Base-by-base conservation (phyloP, 2,113 vertebrate genomes). In the Anseranas semipalmata region DNA sequence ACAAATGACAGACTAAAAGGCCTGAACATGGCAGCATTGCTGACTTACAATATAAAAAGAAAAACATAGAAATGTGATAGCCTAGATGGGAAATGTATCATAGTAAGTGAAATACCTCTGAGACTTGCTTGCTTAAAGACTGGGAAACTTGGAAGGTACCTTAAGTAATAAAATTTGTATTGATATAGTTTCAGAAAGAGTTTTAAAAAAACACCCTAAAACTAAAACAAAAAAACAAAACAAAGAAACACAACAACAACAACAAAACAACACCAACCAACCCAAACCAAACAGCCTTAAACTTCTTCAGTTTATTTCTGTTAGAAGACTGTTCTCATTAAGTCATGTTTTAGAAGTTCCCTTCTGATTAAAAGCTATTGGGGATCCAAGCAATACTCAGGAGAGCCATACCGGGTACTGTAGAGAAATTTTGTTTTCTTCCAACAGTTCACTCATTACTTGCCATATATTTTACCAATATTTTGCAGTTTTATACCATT, bases 381-480 rank as follows among this genome's bases (percentile, higher is more conserved):
- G 21, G 77, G 43, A 75, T 45, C 13, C 39, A 86, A 93, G 50
- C n/a, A 59, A 67, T 12, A 46, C 19, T 66, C 65, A 78, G 15
- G 37, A 96, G 58, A 95, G n/a, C 37, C 72, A 92, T 21, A n/a
- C n/a, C 46, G 50, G 41, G 9, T 39, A 70, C n/a, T 25, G 60
- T 4, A 63, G 56, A 67, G 75, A 90, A 62, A 66, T 43, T 60
- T 30, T 8, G 59, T 30, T 22, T 62, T 83, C 37, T 86, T 75
- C 56, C 11, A 83, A 43, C 9, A 10, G 4, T 52, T 68, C 39
- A n/a, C 16, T 82, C 39, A 17, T 45, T 87, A 55, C 27, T 82
- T 90, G n/a, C 30, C 63, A 63, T 85, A 66, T 66, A 91, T 86
- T 94, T 96, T 95, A 87, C 85, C 87, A 96, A 59, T 94, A 96